Evolutionary conservation across 2,888 invertebrate genomes (phyloP), one percentile per base, ranked within the genome.

Genomic region (Chrysolina haemoptera): DNA sequence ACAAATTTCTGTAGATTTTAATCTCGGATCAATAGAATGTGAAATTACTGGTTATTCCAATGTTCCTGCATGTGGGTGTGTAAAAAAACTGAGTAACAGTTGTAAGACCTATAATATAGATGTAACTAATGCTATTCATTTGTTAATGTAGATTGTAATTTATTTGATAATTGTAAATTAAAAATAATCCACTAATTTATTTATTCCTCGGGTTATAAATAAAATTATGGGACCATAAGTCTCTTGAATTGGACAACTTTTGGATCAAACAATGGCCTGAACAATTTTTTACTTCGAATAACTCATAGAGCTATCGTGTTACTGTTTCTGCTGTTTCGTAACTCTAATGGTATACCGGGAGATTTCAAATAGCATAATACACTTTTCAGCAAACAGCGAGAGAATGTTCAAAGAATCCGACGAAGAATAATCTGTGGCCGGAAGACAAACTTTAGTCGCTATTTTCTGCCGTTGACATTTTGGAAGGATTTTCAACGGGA

Each of bases 11-110:
- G 40, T 53, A 67, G 67, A 67, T 67, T 53, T 35, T 67, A 53
- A 67, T 67, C 67, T 67, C 67, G 53, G 20, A 67, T 53, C 67
- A 67, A 67, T 67, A 67, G 67, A 67, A 67, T 67, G 67, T 67
- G 67, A 67, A 67, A 67, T 67, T 67, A 67, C 67, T 67, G 40
- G 67, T 67, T 67, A 50, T 67, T 67, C 16, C 53, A 53, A 67
- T 40, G 67, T 55, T 53, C 53, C 11, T 53, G 27, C 67, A 67
- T 67, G 67, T 67, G 67, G 67, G 67, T 27, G 67, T 53, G 67
- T 67, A 67, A 67, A 67, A 65, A 67, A 35, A 40, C 41, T 40
- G 43, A 53, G 40, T 27, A 67, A 53, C 67, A 53, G 53, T 55
- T 53, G 53, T 53, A 6, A 53, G 50, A 50, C 48, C 53, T 53